Evolutionary conservation across 2,888 invertebrate species (phyloP), one percentile per base, ranked within the genome.

Genomic region (Leptopilina myrica): DNA sequence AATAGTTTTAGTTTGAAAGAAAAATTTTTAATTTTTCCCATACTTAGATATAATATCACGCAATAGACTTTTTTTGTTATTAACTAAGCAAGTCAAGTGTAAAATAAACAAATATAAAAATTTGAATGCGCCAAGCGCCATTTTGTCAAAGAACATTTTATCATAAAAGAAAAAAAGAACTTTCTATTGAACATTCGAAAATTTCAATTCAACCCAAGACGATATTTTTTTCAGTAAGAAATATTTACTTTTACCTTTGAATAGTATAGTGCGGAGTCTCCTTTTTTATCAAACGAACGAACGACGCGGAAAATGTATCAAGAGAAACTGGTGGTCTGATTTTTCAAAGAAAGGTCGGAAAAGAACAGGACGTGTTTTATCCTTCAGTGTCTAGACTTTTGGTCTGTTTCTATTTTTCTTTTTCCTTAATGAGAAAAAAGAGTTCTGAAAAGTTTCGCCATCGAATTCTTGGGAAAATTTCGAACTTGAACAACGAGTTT

Each of bases 331-430:
- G 62, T 20, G 62, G 85, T 77, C 84, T 86, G 86, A 87, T 87
- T 87, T 88, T 86, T 87, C 87, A 85, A 88, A 88, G 87, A 78
- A 81, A 80, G 82, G 76, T 80, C 78, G 80, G 76, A 80, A 20
- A 20, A 81, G 78, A 84, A 83, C 80, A 65, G 75, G 78, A 80
- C 78, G 62, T 62, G 62, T 62, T 62, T 62, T 62, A 62, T 62
- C 78, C 76, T 76, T 79, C 77, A 76, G 64, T 59, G 43, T 80
- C 62, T 75, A 81, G 64, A 59, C 69, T 78, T 66, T 78, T 81
- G 40, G 73, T 64, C 65, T 6, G 46, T 43, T 20, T 64, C 59
- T 11, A 14, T 67, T 77, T 69, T 76, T 78, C 77, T 62, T 15
- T 59, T 79, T 81, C 83, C 83, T 15, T 62, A 62, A 62, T 62